Conservation (phyloP, 2,888 invertebrate genomes). For the Calliphora vomitoria region DNA sequence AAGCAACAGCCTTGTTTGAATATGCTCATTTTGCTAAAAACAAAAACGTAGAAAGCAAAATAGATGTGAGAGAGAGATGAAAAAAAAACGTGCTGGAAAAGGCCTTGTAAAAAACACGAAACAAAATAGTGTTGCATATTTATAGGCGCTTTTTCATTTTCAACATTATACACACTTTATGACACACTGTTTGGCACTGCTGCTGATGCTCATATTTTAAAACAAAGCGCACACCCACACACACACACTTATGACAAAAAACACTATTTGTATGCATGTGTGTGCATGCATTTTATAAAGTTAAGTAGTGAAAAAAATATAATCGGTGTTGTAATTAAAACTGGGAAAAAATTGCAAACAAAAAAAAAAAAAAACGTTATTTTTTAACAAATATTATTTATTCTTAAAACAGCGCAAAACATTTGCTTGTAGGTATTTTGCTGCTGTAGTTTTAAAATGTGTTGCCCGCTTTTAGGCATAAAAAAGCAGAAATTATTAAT, state of each 20-base stretch:
- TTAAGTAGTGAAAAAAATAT: conserved; percentile 63
- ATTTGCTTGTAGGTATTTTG: conserved; percentile 2
- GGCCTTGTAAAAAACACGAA: conserved; percentile 60
- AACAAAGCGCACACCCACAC: not conserved
- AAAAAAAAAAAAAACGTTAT: not conserved
- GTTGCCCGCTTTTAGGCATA: conserved; percentile 50
- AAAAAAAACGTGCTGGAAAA: conserved; percentile 47
- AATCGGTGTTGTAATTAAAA: conserved; percentile 71
- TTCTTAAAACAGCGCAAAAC: conserved; percentile 4
- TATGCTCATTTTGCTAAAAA: conserved; percentile 68
- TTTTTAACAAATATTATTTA: conserved; percentile 16
- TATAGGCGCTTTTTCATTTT: conserved; percentile 57
- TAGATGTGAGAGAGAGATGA: not conserved
- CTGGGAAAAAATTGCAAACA: conserved; percentile 36
- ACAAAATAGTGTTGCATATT: conserved; percentile 74
- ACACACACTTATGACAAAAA: not conserved
- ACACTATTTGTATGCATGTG: not conserved
- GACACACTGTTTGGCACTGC: conserved; percentile 44
- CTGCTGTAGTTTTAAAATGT: conserved; percentile 10
- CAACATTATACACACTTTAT: conserved; percentile 20
- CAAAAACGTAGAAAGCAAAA: conserved; percentile 9
- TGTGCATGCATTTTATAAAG: conserved; percentile 23
- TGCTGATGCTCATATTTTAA: conserved; percentile 54
- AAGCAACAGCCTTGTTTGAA: conserved; percentile 72
- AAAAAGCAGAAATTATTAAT: conserved; percentile 32